Conservation (phyloP, 2,113 vertebrate genomes). For the Falco punctatus region DNA sequence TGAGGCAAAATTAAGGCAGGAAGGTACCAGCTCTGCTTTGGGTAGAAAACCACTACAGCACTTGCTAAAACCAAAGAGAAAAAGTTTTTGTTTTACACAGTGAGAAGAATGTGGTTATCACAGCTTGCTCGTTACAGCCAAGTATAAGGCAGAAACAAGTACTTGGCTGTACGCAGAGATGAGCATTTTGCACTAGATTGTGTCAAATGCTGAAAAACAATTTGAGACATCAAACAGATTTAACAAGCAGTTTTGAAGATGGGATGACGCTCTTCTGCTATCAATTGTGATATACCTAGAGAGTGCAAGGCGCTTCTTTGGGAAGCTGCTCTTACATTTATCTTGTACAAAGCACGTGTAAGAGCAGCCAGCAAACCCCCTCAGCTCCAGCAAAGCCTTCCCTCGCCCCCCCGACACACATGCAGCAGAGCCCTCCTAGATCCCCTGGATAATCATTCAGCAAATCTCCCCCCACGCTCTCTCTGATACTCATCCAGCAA, state of each 20-base stretch:
- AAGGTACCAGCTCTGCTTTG: background rate
- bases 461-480: background rate
- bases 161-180: background rate
- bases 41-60: background rate
- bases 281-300: background rate
- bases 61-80: background rate
- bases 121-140: background rate
- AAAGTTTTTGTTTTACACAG: background rate
- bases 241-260: background rate
- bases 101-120: background rate
- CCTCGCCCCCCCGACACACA: background rate
- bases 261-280: background rate
- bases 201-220: constrained; percentile 7
- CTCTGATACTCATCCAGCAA: background rate
- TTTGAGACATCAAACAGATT: background rate
- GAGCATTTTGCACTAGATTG: background rate
- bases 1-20: constrained; percentile 15
- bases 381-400: background rate
- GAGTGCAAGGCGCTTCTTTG: background rate
- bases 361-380: background rate
- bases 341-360: background rate
- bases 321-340: background rate
- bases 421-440: background rate
- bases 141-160: background rate
- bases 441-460: background rate